phyloP scores from a whole-genome alignment of 2,113 vertebrate species.

The Indicator indicator region DNA sequence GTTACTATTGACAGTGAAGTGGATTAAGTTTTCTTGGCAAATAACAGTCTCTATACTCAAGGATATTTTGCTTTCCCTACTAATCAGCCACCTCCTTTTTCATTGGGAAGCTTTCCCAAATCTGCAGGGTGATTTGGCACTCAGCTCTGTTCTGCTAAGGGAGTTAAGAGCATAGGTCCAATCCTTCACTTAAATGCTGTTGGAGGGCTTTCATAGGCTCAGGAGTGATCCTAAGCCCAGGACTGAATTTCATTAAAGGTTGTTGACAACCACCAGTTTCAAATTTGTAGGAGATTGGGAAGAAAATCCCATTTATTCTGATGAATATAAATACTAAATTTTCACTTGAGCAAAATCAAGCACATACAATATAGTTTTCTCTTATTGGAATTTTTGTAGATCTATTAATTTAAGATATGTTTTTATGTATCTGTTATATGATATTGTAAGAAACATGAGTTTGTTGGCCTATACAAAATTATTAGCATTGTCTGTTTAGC shows the following conservation, averaged over 20 bases:
- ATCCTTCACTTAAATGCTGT: constrained; percentile 23
- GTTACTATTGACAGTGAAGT: constrained; percentile 21
- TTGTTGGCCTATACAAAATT: background rate
- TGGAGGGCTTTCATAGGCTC: constrained; percentile 35
- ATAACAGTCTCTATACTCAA: background rate
- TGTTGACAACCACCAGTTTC: background rate
- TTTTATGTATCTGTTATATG: background rate
- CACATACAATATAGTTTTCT: background rate
- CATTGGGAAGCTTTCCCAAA: background rate
- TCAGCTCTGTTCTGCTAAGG: background rate
- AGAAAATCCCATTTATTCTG: background rate
- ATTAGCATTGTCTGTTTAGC: background rate
- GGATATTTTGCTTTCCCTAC: constrained; percentile 23
- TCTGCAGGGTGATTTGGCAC: constrained; percentile 36
- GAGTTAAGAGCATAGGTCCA: constrained; percentile 13
- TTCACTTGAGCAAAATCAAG: background rate
- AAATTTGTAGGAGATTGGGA: background rate
- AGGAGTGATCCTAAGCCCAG: background rate
- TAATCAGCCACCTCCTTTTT: constrained; percentile 4
- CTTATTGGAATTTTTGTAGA: background rate
- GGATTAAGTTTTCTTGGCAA: constrained; percentile 43
- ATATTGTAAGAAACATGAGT: background rate
- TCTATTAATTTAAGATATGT: background rate
- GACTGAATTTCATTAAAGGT: constrained; percentile 25
- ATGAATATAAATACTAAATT: background rate